Percentiles rank a stretch among this genome's conserved stretches.
phyloP scores from a whole-genome alignment of 2,797 vertebrate genomes.

The Cyprinodon diabolis region DNA sequence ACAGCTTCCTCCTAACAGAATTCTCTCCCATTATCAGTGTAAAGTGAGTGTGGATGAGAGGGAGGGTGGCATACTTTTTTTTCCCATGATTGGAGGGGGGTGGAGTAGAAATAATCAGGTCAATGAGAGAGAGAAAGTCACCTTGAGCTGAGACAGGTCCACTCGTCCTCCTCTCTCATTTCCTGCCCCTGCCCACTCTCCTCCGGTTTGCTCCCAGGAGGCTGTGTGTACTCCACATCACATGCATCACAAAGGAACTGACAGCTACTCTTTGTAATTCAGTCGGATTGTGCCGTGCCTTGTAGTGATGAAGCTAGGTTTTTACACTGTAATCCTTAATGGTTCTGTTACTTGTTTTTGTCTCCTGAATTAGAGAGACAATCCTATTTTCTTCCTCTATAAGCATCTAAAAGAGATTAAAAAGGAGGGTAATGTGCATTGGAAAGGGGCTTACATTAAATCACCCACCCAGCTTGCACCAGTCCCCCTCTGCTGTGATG shows the following conservation, averaged over 20 bases:
- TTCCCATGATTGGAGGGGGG: conserved; percentile 51
- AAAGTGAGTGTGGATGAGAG: conserved; percentile 45
- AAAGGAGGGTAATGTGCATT: conserved; percentile 64
- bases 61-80: conserved; percentile 65
- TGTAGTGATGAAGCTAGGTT: conserved; percentile 35
- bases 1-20: conserved; percentile 61
- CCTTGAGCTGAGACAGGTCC: conserved; percentile 69
- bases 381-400: conserved; percentile 65
- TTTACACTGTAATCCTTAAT: conserved; percentile 59
- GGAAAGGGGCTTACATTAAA: conserved; percentile 68
- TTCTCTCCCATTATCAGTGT: conserved; percentile 66
- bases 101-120: conserved; percentile 71
- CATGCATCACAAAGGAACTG: conserved; percentile 23
- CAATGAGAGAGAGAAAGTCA: conserved; percentile 75
- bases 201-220: conserved; percentile 41
- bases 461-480: conserved; percentile 55
- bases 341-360: conserved; percentile 61
- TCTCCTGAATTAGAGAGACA: conserved; percentile 63
- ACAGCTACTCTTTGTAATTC: conserved; percentile 32
- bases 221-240: neutral
- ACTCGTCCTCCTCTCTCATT: conserved; percentile 37
- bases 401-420: conserved; percentile 72
- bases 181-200: conserved; percentile 51
- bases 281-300: conserved; percentile 38
- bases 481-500: conserved; percentile 59